Conservation (phyloP, 2,797 vertebrate species). For the Mus spretus region DNA sequence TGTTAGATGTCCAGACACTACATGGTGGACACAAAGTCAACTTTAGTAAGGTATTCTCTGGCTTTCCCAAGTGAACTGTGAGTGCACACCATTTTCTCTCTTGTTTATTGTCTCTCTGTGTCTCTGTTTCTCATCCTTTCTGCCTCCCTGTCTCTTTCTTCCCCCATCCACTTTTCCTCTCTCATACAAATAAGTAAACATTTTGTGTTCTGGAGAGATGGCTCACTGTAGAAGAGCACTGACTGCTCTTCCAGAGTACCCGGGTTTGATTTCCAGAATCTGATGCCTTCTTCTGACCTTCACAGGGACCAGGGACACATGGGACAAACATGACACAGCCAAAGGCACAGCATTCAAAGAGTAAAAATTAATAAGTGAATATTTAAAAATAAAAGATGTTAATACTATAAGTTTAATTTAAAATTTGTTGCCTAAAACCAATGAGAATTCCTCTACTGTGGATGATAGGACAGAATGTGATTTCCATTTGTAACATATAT, state of each 20-base stretch:
- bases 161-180: not conserved
- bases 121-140: not conserved
- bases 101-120: not conserved
- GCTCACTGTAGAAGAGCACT: not conserved
- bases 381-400: not conserved
- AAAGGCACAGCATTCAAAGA: not conserved
- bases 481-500: not conserved
- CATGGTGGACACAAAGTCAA: not conserved
- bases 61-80: not conserved
- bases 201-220: not conserved
- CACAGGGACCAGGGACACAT: not conserved
- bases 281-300: not conserved
- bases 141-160: not conserved
- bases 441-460: not conserved
- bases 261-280: not conserved
- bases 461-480: not conserved
- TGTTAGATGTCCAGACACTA: not conserved
- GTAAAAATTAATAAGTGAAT: not conserved
- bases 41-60: not conserved
- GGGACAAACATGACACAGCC: not conserved
- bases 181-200: not conserved
- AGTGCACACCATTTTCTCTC: not conserved
- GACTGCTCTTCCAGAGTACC: not conserved
- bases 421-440: not conserved
- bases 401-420: not conserved